Conservation (phyloP, 2,888 invertebrate genomes). For the Pseudeuparius sepicola region DNA sequence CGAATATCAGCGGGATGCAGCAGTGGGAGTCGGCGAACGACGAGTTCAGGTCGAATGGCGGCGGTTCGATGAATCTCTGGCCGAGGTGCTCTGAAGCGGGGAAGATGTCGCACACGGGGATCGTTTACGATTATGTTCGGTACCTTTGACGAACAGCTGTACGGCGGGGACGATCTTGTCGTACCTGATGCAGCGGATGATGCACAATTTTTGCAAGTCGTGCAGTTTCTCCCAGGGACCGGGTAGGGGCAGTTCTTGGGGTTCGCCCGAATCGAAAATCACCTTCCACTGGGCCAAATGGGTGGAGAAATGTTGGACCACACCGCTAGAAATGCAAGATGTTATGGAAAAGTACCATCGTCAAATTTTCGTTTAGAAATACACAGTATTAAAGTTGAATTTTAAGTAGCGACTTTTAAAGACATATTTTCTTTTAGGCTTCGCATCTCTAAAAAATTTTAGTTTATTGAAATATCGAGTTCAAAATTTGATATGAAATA, state of each 20-base stretch:
- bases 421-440: too few relatives aligned
- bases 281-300: conserved; percentile 57
- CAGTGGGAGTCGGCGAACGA: conserved; percentile 80
- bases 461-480: too few relatives aligned
- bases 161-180: conserved; percentile 81
- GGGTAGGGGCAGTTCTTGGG: conserved; percentile 61
- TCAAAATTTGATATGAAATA: too few relatives aligned
- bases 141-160: conserved; percentile 40
- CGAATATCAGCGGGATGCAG: conserved; percentile 81
- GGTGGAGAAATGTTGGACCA: conserved; percentile 52
- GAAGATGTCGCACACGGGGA: too few relatives aligned
- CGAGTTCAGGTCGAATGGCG: conserved; percentile 76
- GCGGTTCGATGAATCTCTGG: conserved; percentile 73
- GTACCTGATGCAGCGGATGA: conserved; percentile 72
- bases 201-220: conserved; percentile 63
- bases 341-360: too few relatives aligned
- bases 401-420: too few relatives aligned
- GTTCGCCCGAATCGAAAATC: conserved; percentile 64
- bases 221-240: conserved; percentile 57
- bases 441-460: too few relatives aligned
- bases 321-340: conserved; percentile 42
- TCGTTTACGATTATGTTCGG: too few relatives aligned
- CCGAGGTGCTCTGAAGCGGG: conserved; percentile 55
- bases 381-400: too few relatives aligned
- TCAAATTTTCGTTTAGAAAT: too few relatives aligned